A percentile compares a stretch with the other conserved stretches of the same genome.
Evolutionary conservation across 2,888 invertebrate species (phyloP).

Genomic region (Theretra japonica): DNA sequence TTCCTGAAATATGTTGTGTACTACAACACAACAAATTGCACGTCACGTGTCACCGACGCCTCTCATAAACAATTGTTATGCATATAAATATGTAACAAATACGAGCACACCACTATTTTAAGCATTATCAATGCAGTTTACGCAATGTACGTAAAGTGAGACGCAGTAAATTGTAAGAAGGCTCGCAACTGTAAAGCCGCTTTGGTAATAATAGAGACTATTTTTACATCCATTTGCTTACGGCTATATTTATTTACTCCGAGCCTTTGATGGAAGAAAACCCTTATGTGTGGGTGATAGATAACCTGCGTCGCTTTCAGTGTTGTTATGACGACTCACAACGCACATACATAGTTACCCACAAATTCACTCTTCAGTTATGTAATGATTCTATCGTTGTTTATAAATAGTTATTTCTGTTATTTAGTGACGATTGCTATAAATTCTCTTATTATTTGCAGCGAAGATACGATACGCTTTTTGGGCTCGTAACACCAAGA

Average conservation of each 20-base stretch:
- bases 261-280: conserved; percentile 1
- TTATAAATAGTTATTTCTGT: too few species aligned
- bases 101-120: neutral
- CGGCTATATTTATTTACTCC: neutral
- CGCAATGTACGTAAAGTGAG: neutral
- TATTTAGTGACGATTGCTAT: too few species aligned
- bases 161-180: neutral
- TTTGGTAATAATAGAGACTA: neutral
- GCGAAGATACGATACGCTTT: too few species aligned
- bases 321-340: neutral
- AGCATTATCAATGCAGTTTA: neutral
- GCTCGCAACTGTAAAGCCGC: conserved; percentile 2
- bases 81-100: too few species aligned
- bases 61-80: too few species aligned
- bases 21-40: too few species aligned
- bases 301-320: neutral
- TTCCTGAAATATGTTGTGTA: too few species aligned
- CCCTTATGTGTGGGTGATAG: neutral
- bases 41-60: too few species aligned
- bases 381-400: too few species aligned
- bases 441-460: too few species aligned
- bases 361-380: too few species aligned
- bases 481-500: too few species aligned
- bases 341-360: neutral
- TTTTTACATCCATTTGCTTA: neutral